Percentiles rank a stretch among this genome's conserved stretches.
These are phyloP conservation scores for Mellilla xanthometata DNA, from an alignment of 2,888 invertebrate genomes.

Conservation along the genomic window DNA sequence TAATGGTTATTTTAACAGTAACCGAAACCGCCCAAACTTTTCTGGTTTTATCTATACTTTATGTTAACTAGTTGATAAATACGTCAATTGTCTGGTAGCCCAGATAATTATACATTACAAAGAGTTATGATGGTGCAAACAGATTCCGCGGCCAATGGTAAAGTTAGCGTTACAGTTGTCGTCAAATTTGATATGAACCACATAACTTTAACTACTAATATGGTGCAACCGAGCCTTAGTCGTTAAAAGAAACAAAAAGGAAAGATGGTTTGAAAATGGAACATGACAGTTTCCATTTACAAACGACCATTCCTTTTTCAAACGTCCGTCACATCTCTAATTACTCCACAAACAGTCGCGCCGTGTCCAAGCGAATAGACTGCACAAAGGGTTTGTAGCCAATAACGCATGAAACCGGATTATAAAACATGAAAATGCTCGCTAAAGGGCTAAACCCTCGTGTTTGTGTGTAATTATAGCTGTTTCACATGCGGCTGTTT, in stretches of 20 bases:
- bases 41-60: no score
- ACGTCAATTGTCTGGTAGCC: no score
- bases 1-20: no score
- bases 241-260: not conserved
- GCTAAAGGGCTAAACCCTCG: constrained; percentile 62
- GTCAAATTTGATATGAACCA: no score
- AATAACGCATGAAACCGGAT: constrained; percentile 82
- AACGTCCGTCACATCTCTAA: constrained; percentile 1
- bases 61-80: no score
- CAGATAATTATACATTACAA: no score
- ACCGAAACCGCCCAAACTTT: no score
- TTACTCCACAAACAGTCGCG: constrained; percentile 36
- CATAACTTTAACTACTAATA: no score
- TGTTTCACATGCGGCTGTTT: constrained; percentile 50
- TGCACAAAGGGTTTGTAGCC: constrained; percentile 62
- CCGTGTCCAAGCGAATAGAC: constrained; percentile 43
- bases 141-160: no score
- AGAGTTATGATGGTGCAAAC: not conserved
- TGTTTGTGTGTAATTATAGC: constrained; percentile 70
- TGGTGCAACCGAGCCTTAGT: no score
- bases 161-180: no score
- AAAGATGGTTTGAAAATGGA: no score
- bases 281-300: not conserved
- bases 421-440: constrained; percentile 77
- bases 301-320: constrained; percentile 1